Percentiles rank a stretch among this genome's conserved stretches.
phyloP scores from a whole-genome alignment of 1,140 invertebrate genomes.

The Sinella curviseta region DNA sequence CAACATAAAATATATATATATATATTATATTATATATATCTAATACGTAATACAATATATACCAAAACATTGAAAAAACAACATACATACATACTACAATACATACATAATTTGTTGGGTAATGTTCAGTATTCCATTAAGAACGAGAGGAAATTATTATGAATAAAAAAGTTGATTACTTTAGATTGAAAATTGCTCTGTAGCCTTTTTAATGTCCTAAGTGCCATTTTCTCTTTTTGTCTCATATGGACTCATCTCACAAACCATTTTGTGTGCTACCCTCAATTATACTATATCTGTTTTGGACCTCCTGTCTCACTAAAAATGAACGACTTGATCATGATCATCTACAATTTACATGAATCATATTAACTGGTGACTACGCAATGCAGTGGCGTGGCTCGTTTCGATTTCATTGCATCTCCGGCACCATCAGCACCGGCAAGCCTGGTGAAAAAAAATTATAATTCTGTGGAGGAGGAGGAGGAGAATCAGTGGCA shows the following conservation, averaged over 20 bases:
- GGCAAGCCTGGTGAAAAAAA: neutral
- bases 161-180: constrained; percentile 44
- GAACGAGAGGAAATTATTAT: constrained; percentile 39
- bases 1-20: neutral
- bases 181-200: constrained; percentile 27
- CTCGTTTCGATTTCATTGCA: neutral
- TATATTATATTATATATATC: constrained; percentile 11
- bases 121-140: constrained; percentile 46
- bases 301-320: no score
- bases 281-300: no score
- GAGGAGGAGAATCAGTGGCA: no score
- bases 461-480: neutral
- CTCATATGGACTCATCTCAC: no score
- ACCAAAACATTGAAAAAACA: neutral
- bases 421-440: neutral
- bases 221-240: neutral
- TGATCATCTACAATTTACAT: neutral
- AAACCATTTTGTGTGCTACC: no score
- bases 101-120: constrained; percentile 28
- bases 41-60: neutral
- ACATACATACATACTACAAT: constrained; percentile 1
- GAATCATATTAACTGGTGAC: neutral
- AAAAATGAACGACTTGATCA: neutral
- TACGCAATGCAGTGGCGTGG: neutral
- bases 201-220: constrained; percentile 29